Evolutionary conservation across 2,113 vertebrate genomes (phyloP), one percentile per base, ranked within the genome.

Genomic region (Rhagologus leucostigma): DNA sequence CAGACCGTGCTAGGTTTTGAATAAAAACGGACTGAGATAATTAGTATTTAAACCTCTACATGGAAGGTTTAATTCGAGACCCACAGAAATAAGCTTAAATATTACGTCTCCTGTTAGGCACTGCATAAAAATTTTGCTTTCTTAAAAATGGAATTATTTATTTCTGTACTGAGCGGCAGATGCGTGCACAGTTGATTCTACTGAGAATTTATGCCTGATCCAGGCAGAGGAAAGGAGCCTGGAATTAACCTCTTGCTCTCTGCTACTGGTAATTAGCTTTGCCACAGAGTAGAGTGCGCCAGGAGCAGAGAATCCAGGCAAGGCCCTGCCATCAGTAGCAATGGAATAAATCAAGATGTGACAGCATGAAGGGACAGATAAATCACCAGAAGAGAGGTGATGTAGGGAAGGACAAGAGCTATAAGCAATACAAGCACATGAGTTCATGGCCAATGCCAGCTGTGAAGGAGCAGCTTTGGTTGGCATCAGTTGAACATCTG

Each of bases 241-340:
- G 84, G 75, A 93, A 89, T 82, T 87, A 87, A 91, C 75, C 89
- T 91, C 65, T 84, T 83, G 74, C 74, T 85, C 84, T 76, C 81
- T 90, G 78, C 94, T 95, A 55, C 87, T 57, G 50, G 76, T 79
- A 89, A 96, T 96, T 82, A 60, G 75, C 46, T 91, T 89, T 69
- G 65, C 60, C 7, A 11, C 46, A 68, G 73, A 22, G 8, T 2
- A 35, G 76, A 79, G 67, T 3, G 0, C 2, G 2, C 30, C 71
- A 68, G 83, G 33, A 68, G 1, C 50, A 62, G 59, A 55, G 24
- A 60, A 76, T 16, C 60, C 57, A 85, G 65, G 46, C 86, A 64
- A 74, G 60, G 74, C 69, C 37, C 53, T 75, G 74, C 70, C 62
- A 35, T 56, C 63, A 75, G 52, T 13, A 12, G 67, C 67, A 27